phyloP scores from a whole-genome alignment of 2,797 vertebrate genomes.

The Sebastes vulpes region DNA sequence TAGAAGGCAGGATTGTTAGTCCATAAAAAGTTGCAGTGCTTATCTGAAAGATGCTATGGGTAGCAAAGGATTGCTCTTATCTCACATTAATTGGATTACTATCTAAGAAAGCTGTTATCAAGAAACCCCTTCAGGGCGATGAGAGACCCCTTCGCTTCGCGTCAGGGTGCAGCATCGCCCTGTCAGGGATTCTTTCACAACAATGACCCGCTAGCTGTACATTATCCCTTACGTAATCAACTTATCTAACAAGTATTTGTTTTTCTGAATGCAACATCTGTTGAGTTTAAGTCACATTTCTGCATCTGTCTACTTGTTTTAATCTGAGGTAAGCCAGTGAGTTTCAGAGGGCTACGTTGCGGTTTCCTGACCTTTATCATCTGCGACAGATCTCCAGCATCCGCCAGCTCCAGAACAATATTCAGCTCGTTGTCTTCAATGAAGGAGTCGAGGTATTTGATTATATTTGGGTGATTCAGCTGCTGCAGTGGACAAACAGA shows the following conservation, averaged over 20 bases:
- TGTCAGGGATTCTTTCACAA: no score
- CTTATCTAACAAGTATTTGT: not conserved
- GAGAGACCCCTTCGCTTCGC: no score
- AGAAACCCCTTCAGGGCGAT: not conserved
- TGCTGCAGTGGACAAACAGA: conserved; percentile 66
- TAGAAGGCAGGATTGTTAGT: not conserved
- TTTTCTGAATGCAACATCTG: not conserved
- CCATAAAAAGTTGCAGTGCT: not conserved
- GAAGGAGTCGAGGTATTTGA: conserved; percentile 95
- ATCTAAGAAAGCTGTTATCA: not conserved
- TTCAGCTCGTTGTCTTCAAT: conserved; percentile 95
- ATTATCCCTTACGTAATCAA: not conserved
- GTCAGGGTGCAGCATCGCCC: no score
- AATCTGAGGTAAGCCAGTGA: not conserved
- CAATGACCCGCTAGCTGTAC: no score
- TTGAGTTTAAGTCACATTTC: not conserved
- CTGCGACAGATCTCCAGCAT: conserved; percentile 94
- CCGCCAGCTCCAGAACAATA: conserved; percentile 94
- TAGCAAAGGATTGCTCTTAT: not conserved
- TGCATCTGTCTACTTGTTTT: not conserved
- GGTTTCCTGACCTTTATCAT: conserved; percentile 92
- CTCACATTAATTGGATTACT: not conserved
- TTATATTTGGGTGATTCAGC: conserved; percentile 94
- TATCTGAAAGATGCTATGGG: not conserved
- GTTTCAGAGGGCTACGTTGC: not conserved